These are phyloP conservation scores for Hassar affinis DNA, from an alignment of 2,113 vertebrate genomes.

Conservation along the genomic window DNA sequence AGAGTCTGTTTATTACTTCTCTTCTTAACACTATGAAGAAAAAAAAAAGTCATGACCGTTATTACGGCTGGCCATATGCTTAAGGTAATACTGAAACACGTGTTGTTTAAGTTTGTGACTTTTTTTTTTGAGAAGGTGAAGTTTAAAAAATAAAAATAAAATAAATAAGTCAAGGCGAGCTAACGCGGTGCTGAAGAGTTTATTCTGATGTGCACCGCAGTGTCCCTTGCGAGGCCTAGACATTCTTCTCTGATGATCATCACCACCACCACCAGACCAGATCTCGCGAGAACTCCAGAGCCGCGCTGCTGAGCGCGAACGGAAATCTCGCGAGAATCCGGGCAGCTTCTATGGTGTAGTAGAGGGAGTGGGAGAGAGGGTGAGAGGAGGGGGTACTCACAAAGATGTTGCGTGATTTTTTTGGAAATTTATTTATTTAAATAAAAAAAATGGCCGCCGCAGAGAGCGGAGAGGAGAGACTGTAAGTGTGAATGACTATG, in stretches of 20 bases:
- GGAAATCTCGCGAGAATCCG: constrained; percentile 68
- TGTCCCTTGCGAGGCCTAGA: constrained; percentile 43
- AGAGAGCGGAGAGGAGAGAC: constrained; percentile 79
- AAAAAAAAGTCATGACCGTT: neutral
- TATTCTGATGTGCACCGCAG: constrained; percentile 42
- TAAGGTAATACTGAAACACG: neutral
- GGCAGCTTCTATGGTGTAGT: constrained; percentile 58
- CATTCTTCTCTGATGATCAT: constrained; percentile 41
- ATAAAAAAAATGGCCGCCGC: constrained; percentile 82
- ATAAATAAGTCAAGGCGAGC: neutral
- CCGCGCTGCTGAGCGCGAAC: constrained; percentile 2
- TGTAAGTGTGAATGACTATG: constrained; percentile 74
- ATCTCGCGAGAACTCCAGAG: constrained; percentile 60
- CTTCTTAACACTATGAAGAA: neutral
- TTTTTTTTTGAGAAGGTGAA: neutral
- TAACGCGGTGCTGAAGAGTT: neutral
- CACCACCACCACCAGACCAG: neutral
- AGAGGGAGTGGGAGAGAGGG: constrained; percentile 55
- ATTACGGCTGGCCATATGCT: neutral
- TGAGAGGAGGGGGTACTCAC: constrained; percentile 67
- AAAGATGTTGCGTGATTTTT: constrained; percentile 76
- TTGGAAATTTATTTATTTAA: constrained; percentile 82
- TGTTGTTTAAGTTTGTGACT: neutral
- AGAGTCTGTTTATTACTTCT: too few species aligned
- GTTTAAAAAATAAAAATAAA: neutral